Base-by-base conservation (phyloP, 2,113 vertebrate genomes). In the Zapornia atra region DNA sequence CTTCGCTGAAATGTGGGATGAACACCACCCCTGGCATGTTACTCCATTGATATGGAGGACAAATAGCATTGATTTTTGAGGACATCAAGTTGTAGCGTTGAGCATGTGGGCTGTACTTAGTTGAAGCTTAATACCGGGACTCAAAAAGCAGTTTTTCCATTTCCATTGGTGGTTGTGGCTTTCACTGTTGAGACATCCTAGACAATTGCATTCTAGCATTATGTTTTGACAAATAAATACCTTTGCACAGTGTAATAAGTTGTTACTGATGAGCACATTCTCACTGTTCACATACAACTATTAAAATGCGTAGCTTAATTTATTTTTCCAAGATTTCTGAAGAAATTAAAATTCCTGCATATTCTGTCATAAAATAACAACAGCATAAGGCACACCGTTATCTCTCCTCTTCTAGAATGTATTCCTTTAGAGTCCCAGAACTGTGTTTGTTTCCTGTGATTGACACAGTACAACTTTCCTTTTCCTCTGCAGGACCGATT, bases 401-500 rank as follows among this genome's bases (percentile, higher is more conserved):
- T 6, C 5, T 72, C 26, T 93, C 31, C 57, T 60, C 21, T 3
- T 80, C 29, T 75, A n/a, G 14, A 38, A 51, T 10, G 6, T n/a
- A 12, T 71, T 81, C 1, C 6, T 76, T 80, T 80, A 78, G 65
- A 86, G 50, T 54, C 85, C 34, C 70, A 7, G 34, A 93, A 75
- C 36, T 42, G 2, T 66, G 2, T 78, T 82, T 85, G 4, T 44
- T 78, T 83, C 76, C 72, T 31, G n/a, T 57, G 64, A 72, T 64
- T 94, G 48, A 92, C 42, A 20, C 20, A 36, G 22, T 91, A 24
- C n/a, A 57, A 72, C 69, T 94, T 96, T 79, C 92, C n/a, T 97
- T 40, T 96, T 96, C 46, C 92, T 96, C 57, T 79, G 25, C 96
- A 99, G 99, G 99, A 95, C 99, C 99, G 61, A 99, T 99, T 91